A percentile compares a stretch with the other conserved stretches of the same genome.
Conservation (phyloP, 2,888 invertebrate species). For the Unio pictorum region DNA sequence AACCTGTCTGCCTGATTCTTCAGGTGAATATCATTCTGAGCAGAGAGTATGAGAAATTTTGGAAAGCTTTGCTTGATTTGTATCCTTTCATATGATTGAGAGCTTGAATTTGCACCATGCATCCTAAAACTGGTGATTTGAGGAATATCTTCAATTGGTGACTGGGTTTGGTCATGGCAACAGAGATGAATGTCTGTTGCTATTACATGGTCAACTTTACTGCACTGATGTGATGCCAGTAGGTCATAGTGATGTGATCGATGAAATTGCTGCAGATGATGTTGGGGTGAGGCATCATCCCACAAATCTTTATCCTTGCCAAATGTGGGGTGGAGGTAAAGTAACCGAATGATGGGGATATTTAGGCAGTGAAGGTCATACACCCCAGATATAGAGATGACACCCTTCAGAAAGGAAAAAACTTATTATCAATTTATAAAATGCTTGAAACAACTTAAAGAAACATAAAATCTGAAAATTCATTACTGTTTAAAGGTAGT, state of each 20-base stretch:
- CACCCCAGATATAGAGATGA: conserved; percentile 49
- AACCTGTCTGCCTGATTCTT: conserved; percentile 34
- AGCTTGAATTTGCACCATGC: no score
- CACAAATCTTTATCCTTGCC: conserved; percentile 28
- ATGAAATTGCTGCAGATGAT: conserved; percentile 9
- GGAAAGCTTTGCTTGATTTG: conserved; percentile 10
- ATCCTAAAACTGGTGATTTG: no score
- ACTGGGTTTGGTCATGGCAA: background rate
- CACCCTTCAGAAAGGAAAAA: conserved; percentile 47
- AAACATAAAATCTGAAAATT: background rate
- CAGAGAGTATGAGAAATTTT: conserved; percentile 43
- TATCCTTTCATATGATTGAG: background rate
- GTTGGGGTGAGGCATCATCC: conserved; percentile 33
- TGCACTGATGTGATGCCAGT: no score
- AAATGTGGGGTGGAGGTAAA: conserved; percentile 49
- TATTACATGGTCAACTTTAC: no score
- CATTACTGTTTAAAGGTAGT: background rate
- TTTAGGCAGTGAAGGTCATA: conserved; percentile 38
- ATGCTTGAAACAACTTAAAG: no score
- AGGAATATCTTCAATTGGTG: no score
- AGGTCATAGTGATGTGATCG: no score
- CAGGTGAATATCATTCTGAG: conserved; percentile 41
- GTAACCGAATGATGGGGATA: conserved; percentile 13
- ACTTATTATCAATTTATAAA: background rate
- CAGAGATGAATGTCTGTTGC: background rate